phyloP scores from a whole-genome alignment of 1,140 invertebrate genomes.

The Drosophila pandora region DNA sequence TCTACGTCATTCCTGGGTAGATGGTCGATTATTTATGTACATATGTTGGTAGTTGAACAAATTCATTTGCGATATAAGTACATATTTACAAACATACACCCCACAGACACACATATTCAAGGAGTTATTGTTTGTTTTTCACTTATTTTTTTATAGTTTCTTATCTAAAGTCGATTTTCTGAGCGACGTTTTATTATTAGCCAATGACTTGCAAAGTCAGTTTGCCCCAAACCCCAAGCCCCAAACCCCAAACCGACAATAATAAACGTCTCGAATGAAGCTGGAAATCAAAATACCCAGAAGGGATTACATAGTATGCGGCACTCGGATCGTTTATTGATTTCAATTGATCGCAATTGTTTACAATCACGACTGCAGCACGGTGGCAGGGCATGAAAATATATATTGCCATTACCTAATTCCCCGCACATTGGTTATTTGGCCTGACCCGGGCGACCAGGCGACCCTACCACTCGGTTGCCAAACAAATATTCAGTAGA shows the following conservation, averaged over 20 bases:
- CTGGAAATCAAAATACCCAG: conserved; percentile 23
- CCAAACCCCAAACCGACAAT: conserved; percentile 1
- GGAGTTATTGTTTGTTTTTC: conserved; percentile 13
- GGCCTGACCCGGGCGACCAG: conserved; percentile 27
- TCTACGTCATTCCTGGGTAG: conserved; percentile 34
- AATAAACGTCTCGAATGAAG: conserved; percentile 13
- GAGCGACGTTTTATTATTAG: conserved; percentile 68
- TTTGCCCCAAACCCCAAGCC: conserved; percentile 1
- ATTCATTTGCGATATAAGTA: conserved; percentile 67
- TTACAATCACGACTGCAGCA: conserved; percentile 42
- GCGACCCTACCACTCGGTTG: conserved; percentile 21
- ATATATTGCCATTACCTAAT: conserved; percentile 25
- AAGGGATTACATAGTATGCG: conserved; percentile 51
- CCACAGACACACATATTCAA: conserved; percentile 19
- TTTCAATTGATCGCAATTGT: conserved; percentile 76
- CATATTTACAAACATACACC: conserved; percentile 42
- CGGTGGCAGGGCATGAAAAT: conserved; percentile 29
- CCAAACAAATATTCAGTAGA: conserved; percentile 50
- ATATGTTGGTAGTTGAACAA: conserved; percentile 58
- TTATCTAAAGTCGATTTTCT: conserved; percentile 66
- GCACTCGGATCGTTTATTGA: conserved; percentile 65
- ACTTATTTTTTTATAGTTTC: conserved; percentile 8
- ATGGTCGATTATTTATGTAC: conserved; percentile 43
- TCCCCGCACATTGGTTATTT: conserved; percentile 13
- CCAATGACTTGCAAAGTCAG: conserved; percentile 37